Evolutionary conservation across 2,888 invertebrate species (phyloP).

Genomic region (Cremastinae sp.): DNA sequence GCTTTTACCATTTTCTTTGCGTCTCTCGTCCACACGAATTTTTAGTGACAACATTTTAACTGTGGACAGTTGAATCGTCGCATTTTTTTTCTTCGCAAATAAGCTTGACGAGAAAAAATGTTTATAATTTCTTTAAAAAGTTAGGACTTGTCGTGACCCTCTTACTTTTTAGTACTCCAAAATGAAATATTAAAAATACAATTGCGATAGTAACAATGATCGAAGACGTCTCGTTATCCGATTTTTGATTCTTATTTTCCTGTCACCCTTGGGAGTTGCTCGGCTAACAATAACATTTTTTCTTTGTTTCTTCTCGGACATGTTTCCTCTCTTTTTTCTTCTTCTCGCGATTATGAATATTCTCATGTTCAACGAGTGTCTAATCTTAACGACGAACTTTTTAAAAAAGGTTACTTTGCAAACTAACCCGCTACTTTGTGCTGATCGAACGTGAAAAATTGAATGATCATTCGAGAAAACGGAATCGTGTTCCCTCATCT

Average conservation of each 20-base stretch:
- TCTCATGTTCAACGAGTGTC: conserved; percentile 10
- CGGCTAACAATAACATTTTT: too few relatives aligned
- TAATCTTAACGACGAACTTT: conserved; percentile 23
- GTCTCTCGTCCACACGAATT: conserved; percentile 41
- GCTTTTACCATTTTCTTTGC: conserved; percentile 14
- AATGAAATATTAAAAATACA: too few relatives aligned
- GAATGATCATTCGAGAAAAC: conserved; percentile 12
- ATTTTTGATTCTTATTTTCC: conserved; percentile 3
- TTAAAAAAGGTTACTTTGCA: conserved; percentile 28
- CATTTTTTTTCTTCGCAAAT: too few relatives aligned
- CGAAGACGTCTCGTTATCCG: too few relatives aligned
- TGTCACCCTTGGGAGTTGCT: background rate
- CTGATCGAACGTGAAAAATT: conserved; percentile 71
- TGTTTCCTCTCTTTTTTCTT: too few relatives aligned
- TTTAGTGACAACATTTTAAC: conserved; percentile 5
- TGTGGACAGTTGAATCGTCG: too few relatives aligned
- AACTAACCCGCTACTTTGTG: conserved; percentile 66
- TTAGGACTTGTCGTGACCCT: too few relatives aligned
- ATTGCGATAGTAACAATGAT: too few relatives aligned
- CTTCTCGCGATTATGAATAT: too few relatives aligned
- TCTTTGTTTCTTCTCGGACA: too few relatives aligned
- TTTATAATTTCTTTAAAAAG: too few relatives aligned
- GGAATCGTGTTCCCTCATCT: conserved; percentile 50
- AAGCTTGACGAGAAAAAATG: background rate
- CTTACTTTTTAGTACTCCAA: too few relatives aligned